Conservation (phyloP, 2,113 vertebrate species). For the Neodon shergylaensis region DNA sequence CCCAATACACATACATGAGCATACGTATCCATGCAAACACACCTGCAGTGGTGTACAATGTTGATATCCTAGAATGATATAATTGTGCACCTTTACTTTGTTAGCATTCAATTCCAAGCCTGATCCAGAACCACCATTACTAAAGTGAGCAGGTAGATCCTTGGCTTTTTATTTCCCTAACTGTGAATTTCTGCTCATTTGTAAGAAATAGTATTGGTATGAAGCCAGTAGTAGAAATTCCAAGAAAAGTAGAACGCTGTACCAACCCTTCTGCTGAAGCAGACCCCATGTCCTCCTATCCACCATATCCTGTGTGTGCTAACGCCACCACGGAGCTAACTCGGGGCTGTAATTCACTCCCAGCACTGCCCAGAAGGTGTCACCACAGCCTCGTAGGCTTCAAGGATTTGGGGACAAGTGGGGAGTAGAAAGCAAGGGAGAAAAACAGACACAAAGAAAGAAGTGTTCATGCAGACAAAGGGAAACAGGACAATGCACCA, state of each 20-base stretch:
- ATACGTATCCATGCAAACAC: neutral
- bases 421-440: constrained; percentile 74
- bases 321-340: constrained; percentile 46
- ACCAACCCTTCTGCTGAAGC: neutral
- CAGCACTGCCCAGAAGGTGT: constrained; percentile 82
- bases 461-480: constrained; percentile 77
- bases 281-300: constrained; percentile 16
- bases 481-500: constrained; percentile 70
- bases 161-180: constrained; percentile 46
- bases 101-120: constrained; percentile 50
- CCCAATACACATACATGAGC: neutral
- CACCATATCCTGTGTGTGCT: neutral
- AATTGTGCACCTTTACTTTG: constrained; percentile 8
- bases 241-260: neutral
- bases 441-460: constrained; percentile 77
- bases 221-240: constrained; percentile 47
- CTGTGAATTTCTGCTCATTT: constrained; percentile 12
- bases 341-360: constrained; percentile 76
- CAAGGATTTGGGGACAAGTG: constrained; percentile 69
- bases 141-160: neutral
- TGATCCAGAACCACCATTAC: neutral
- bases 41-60: neutral
- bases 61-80: constrained; percentile 32
- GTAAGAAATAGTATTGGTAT: neutral
- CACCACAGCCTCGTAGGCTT: constrained; percentile 80